Evolutionary conservation across 2,888 invertebrate species (phyloP).

Genomic region (Oxycera nigricornis): DNA sequence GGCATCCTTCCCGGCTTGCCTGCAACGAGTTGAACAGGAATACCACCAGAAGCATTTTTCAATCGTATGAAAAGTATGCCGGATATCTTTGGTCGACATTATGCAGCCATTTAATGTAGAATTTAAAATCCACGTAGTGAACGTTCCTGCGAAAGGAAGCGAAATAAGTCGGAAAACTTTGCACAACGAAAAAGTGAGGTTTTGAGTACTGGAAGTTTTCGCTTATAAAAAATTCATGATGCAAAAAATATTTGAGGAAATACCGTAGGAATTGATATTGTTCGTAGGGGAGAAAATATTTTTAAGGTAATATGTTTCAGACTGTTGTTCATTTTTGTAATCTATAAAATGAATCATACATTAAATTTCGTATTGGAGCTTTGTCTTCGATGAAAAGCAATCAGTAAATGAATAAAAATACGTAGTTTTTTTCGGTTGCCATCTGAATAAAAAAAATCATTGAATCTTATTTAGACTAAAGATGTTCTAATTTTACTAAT

Average conservation of each 20-base stretch:
- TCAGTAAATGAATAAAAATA: too few relatives aligned
- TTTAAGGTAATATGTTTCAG: too few relatives aligned
- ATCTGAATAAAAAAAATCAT: too few relatives aligned
- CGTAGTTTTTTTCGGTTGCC: too few relatives aligned
- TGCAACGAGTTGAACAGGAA: background rate
- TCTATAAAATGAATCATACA: too few relatives aligned
- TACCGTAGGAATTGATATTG: background rate
- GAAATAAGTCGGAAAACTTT: background rate
- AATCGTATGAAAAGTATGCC: background rate
- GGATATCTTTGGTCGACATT: background rate
- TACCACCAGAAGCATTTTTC: background rate
- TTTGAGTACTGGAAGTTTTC: background rate
- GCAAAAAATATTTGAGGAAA: background rate
- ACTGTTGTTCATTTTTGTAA: too few relatives aligned
- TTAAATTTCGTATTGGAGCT: too few relatives aligned
- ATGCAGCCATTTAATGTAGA: background rate
- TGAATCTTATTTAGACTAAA: too few relatives aligned
- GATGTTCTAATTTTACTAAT: too few relatives aligned
- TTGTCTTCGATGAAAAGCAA: too few relatives aligned
- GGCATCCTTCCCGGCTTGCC: background rate
- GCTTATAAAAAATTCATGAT: background rate
- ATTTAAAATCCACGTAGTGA: background rate
- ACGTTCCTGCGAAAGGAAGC: background rate
- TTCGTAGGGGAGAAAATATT: too few relatives aligned
- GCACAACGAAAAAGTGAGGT: background rate